phyloP scores from a whole-genome alignment of 2,113 vertebrate species.

The Callipepla squamata region DNA sequence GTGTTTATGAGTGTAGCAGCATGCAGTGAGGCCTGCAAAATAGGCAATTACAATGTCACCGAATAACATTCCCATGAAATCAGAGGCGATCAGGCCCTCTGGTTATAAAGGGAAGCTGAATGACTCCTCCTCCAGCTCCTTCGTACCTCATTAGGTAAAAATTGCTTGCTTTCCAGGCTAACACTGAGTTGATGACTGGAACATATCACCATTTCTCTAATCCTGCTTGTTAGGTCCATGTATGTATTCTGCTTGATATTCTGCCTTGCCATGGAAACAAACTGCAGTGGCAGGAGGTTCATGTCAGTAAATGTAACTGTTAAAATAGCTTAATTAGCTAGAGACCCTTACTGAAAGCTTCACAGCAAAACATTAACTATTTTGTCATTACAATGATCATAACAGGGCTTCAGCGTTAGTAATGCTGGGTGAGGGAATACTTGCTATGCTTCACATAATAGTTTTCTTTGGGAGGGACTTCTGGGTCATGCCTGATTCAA shows the following conservation, averaged over 20 bases:
- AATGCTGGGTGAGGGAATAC: background rate
- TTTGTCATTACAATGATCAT: background rate
- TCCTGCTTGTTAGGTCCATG: background rate
- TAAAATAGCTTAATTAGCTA: background rate
- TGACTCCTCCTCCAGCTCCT: background rate
- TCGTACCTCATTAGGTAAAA: background rate
- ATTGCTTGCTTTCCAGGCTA: background rate
- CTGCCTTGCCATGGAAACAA: background rate
- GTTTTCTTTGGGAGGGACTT: background rate
- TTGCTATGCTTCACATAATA: background rate
- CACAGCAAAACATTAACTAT: background rate
- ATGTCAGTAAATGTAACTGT: background rate
- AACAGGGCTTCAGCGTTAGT: background rate
- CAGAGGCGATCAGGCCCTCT: background rate
- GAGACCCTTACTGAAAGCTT: background rate
- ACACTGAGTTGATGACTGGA: background rate
- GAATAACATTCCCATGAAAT: background rate
- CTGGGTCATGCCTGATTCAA: background rate
- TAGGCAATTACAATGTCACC: background rate
- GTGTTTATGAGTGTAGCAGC: rapidly evolving
- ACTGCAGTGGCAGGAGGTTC: background rate
- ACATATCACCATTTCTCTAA: background rate
- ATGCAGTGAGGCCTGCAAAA: background rate
- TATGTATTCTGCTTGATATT: background rate
- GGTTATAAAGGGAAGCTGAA: background rate